Evolutionary conservation across 2,113 vertebrate species (phyloP).

Genomic region (Egretta garzetta): DNA sequence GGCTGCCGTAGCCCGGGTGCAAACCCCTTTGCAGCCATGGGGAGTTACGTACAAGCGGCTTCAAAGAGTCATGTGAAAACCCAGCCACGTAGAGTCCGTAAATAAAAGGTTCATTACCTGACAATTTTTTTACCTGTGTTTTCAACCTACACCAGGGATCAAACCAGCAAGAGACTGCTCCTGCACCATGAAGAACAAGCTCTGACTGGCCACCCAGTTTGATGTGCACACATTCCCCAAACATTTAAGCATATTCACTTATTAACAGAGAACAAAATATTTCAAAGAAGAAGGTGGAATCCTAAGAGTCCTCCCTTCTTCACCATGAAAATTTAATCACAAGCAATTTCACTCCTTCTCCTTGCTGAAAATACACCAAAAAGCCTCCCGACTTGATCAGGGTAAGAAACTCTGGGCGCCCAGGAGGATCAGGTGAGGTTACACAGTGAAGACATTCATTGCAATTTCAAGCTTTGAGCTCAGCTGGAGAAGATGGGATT

Average conservation of each 20-base stretch:
- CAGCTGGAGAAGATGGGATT: neutral
- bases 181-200: neutral
- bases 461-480: conserved; percentile 33
- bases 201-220: neutral
- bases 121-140: neutral
- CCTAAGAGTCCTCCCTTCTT: conserved; percentile 34
- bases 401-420: neutral
- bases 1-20: neutral
- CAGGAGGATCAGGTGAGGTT: conserved; percentile 22
- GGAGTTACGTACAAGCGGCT: rapidly evolving
- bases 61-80: neutral
- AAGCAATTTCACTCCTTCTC: conserved; percentile 50
- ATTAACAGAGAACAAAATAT: conserved; percentile 51
- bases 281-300: conserved; percentile 44
- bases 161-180: neutral
- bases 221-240: neutral
- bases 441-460: neutral
- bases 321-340: conserved; percentile 60
- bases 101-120: neutral
- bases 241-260: conserved; percentile 41
- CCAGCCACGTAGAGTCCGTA: neutral
- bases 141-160: neutral
- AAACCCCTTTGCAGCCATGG: neutral
- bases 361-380: conserved; percentile 23
- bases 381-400: neutral